phyloP scores from a whole-genome alignment of 2,113 vertebrate genomes.

The Urocitellus parryii region DNA sequence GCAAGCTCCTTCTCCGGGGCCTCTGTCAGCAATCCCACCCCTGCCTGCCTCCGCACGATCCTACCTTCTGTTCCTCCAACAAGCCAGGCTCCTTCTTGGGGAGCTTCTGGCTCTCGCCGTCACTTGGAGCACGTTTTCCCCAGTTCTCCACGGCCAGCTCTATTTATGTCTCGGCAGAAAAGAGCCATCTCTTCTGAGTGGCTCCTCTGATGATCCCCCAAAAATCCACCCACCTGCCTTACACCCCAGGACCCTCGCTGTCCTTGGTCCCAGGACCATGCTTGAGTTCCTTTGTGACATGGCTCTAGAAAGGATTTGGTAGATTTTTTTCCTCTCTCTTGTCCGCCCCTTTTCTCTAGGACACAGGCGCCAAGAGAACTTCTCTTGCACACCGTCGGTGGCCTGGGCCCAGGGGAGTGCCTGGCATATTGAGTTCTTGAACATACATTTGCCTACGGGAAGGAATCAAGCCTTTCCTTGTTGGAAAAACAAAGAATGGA shows the following conservation, averaged over 20 bases:
- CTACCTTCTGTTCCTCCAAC: background rate
- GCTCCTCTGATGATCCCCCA: background rate
- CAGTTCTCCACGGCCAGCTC: background rate
- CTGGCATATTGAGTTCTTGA: background rate
- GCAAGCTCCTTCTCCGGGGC: accelerated
- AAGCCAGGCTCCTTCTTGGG: background rate
- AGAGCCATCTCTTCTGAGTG: background rate
- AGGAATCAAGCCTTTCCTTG: background rate
- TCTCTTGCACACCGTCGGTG: background rate
- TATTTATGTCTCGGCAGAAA: background rate
- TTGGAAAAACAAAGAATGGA: background rate
- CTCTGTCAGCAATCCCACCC: background rate
- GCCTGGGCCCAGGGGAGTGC: background rate
- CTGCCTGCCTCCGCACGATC: too few relatives aligned
- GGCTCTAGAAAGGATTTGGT: accelerated
- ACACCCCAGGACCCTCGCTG: accelerated
- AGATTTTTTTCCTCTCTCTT: background rate
- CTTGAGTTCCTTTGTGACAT: accelerated
- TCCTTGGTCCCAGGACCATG: background rate
- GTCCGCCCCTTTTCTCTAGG: background rate
- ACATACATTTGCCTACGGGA: background rate
- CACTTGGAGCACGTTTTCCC: background rate
- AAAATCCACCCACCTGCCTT: background rate
- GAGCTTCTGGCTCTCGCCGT: background rate
- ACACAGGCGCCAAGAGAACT: background rate